phyloP scores from a whole-genome alignment of 2,888 invertebrate species.

The Drosophila mercatorum region DNA sequence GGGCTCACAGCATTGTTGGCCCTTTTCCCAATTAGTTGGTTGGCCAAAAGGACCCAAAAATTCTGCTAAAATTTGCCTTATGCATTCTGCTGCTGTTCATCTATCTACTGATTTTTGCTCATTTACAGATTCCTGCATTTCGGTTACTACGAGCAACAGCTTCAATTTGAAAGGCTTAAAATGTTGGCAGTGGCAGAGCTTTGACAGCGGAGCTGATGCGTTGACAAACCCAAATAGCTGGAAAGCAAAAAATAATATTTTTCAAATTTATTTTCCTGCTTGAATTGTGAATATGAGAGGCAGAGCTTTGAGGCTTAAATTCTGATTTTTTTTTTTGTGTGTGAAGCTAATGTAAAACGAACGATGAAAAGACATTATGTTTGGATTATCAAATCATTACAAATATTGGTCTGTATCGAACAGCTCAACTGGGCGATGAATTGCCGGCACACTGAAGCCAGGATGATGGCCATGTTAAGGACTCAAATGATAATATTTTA shows the following conservation, averaged over 20 bases:
- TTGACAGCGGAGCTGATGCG: background rate
- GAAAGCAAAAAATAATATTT: background rate
- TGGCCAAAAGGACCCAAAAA: slow-evolving; percentile 9
- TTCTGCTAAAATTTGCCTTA: background rate
- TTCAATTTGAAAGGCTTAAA: background rate
- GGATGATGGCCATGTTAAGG: no score
- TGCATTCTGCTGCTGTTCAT: slow-evolving; percentile 4
- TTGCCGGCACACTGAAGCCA: no score
- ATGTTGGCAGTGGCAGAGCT: background rate
- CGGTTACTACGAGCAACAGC: background rate
- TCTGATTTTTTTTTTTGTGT: no score
- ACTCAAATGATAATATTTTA: no score
- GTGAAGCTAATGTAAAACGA: no score
- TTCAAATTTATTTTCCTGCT: background rate
- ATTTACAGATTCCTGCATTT: background rate
- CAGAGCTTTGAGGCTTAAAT: background rate
- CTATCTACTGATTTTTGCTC: slow-evolving; percentile 12
- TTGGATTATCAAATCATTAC: no score
- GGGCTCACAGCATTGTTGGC: background rate
- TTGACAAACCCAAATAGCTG: background rate
- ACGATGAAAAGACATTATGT: no score
- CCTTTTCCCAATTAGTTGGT: slow-evolving; percentile 30
- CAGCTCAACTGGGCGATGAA: no score
- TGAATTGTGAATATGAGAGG: background rate
- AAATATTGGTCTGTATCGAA: no score